phyloP scores from a whole-genome alignment of 2,888 invertebrate species.

The Caenorhabditis macrosperma region DNA sequence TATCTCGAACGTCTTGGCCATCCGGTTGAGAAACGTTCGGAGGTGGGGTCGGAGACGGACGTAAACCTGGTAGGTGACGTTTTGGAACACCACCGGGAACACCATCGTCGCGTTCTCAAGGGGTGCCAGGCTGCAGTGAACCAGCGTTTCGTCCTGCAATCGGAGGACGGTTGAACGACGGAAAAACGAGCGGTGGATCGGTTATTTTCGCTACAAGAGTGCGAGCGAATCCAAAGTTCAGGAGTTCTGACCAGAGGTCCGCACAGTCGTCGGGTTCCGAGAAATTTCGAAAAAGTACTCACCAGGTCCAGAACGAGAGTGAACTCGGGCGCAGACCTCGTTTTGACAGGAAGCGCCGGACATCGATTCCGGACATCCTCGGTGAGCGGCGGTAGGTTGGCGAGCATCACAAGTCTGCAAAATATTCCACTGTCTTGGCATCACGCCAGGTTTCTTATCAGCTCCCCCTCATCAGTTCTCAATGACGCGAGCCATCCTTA shows the following conservation, averaged over 20 bases:
- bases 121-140: conserved; percentile 94
- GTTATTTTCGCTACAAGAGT: conserved; percentile 1
- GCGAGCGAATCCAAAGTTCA: not conserved
- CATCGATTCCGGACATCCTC: conserved; percentile 85
- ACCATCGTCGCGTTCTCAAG: conserved; percentile 93
- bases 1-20: conserved; percentile 91
- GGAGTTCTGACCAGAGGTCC: too few relatives aligned
- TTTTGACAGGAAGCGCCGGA: conserved; percentile 90
- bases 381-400: conserved; percentile 89
- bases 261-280: too few relatives aligned
- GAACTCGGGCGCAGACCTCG: conserved; percentile 92
- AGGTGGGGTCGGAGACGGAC: conserved; percentile 93
- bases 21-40: conserved; percentile 91
- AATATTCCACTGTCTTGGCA: not conserved
- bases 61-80: conserved; percentile 88
- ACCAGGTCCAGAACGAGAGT: conserved; percentile 88
- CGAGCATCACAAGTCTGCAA: conserved; percentile 88
- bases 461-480: not conserved
- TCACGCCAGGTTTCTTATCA: conserved; percentile 5
- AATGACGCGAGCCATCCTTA: not conserved
- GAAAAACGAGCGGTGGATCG: not conserved
- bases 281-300: conserved; percentile 81
- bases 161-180: not conserved
- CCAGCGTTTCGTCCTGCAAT: conserved; percentile 92
- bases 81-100: conserved; percentile 93